Conservation (phyloP, 2,113 vertebrate species). For the Pangasianodon hypophthalmus region DNA sequence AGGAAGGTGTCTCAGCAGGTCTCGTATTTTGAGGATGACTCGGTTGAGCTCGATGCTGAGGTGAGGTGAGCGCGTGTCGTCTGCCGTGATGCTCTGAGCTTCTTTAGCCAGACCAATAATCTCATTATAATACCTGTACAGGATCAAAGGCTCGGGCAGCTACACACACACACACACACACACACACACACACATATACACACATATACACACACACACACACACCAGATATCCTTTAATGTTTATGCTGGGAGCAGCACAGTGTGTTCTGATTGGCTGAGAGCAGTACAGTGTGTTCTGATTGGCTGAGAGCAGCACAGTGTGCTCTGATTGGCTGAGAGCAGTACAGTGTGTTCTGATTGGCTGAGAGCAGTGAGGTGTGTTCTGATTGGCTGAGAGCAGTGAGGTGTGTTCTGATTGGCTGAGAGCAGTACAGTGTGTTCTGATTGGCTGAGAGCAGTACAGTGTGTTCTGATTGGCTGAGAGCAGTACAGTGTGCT, state of each 20-base stretch:
- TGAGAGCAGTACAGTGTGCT: not conserved
- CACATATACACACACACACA: not conserved
- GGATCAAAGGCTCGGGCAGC: constrained; percentile 94
- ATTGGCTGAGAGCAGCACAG: not conserved
- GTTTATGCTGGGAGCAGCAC: not conserved
- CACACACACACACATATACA: constrained; percentile 30
- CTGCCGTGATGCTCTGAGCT: constrained; percentile 77
- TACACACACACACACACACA: constrained; percentile 63
- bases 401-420: too few relatives aligned
- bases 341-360: too few relatives aligned
- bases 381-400: too few relatives aligned
- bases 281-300: not conserved
- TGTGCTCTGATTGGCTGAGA: too few relatives aligned
- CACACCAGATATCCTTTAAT: not conserved
- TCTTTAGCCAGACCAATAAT: constrained; percentile 93
- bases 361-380: too few relatives aligned
- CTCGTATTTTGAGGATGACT: constrained; percentile 86
- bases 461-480: too few relatives aligned
- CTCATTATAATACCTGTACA: constrained; percentile 92
- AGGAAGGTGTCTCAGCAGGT: constrained; percentile 87
- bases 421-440: too few relatives aligned
- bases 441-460: too few relatives aligned
- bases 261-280: not conserved
- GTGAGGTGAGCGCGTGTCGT: constrained; percentile 76
- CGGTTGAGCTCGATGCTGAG: constrained; percentile 80